Conservation (phyloP, 2,888 invertebrate genomes). For the Drosophila monieri region DNA sequence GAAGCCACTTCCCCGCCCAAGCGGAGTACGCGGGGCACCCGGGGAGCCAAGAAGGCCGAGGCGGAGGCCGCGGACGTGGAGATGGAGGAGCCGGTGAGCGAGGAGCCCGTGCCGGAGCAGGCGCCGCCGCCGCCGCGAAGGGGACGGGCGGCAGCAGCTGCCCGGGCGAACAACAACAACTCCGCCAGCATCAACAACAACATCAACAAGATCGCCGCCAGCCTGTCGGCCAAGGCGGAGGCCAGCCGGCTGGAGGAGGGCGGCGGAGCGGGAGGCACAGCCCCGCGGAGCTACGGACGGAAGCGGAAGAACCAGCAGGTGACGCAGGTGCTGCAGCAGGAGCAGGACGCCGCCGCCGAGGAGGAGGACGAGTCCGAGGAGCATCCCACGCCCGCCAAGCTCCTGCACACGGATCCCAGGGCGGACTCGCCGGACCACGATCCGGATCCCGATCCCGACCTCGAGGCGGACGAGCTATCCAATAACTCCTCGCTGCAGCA, state of each 20-base stretch:
- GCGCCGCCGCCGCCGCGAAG: constrained; percentile 62
- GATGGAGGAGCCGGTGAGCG: constrained; percentile 43
- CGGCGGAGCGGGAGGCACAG: constrained; percentile 25
- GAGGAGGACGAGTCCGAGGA: constrained; percentile 37
- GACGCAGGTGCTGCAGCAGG: constrained; percentile 66
- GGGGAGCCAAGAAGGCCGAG: constrained; percentile 52
- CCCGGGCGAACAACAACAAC: constrained; percentile 78
- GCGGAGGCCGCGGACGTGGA: constrained; percentile 39
- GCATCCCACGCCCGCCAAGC: constrained; percentile 66
- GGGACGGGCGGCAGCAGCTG: constrained; percentile 67
- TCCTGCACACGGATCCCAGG: constrained; percentile 54
- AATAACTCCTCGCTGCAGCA: constrained; percentile 69
- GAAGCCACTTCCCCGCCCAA: constrained; percentile 32
- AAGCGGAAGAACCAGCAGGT: constrained; percentile 82
- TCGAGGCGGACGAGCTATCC: constrained; percentile 54
- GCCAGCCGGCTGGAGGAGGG: constrained; percentile 58
- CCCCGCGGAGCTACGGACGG: constrained; percentile 74
- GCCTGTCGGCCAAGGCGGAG: constrained; percentile 76
- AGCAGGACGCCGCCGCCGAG: constrained; percentile 13
- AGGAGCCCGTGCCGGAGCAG: constrained; percentile 8
- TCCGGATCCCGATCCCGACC: constrained; percentile 58
- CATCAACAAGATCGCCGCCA: constrained; percentile 81
- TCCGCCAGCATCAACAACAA: constrained; percentile 65
- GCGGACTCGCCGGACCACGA: constrained; percentile 43
- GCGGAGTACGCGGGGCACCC: constrained; percentile 24